Evolutionary conservation across 1,140 invertebrate genomes (phyloP), one percentile per base, ranked within the genome.

Genomic region (Caenorhabditis brenneri): DNA sequence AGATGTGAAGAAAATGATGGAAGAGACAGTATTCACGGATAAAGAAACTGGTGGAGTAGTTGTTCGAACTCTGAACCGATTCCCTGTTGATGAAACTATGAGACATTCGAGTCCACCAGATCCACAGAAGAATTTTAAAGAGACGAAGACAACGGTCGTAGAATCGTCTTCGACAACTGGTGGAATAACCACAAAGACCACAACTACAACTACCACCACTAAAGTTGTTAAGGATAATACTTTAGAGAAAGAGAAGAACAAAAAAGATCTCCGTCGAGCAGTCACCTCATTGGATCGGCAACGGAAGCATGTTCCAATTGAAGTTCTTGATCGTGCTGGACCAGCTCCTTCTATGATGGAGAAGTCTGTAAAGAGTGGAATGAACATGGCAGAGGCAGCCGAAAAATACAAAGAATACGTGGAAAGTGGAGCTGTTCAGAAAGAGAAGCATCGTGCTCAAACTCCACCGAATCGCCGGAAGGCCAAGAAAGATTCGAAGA

Each of bases 341-440:
- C 83, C 84, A 19, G 58, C 83, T 12, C 65, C 85, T 9, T 49
- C 60, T 3, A 85, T 86, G 48, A 55, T 86, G n/a, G 79, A 84
- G n/a, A 85, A 81, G 24, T 42, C 58, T 24, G 83, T 78, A 12
- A 81, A 81, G 48, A 81, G 81, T 48, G 84, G 84, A 55, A 85
- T 86, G 83, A 60, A 81, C 31, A 48, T 86, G 27, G 83, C 81
- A 9, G 27, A 58, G 46, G 85, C 83, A 15, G 83, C 85, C 36
- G 65, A 84, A 60, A 86, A 86, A 48, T 87, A 87, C 29, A 87
- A 87, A 49, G 86, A 83, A 60, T 87, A 87, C 58, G 85, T 87
- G 9, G 86, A 84, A 33, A 87, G 86, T 87, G 86, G 86, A 15
- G 84, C 81, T 3, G 85, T 86, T 27, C 42, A 81, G 10, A 49